Percentiles rank a stretch among this genome's conserved stretches.
phyloP scores from a whole-genome alignment of 2,113 vertebrate genomes.

The Trinectes maculatus region DNA sequence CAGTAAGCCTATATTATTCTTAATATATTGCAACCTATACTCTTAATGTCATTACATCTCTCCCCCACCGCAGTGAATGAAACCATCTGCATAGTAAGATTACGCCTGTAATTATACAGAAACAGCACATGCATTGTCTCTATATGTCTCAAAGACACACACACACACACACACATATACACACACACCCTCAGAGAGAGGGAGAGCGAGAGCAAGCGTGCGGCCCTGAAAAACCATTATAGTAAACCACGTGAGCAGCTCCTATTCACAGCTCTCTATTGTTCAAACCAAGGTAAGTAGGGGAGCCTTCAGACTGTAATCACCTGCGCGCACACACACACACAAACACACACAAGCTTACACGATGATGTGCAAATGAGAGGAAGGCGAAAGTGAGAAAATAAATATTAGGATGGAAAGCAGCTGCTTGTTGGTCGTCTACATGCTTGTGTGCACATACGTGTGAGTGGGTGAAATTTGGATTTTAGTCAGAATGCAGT shows the following conservation, averaged over 20 bases:
- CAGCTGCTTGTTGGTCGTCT: slow-evolving; percentile 43
- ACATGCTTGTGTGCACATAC: slow-evolving; percentile 10
- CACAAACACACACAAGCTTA: slow-evolving; percentile 12
- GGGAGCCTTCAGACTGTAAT: slow-evolving; percentile 83
- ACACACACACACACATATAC: slow-evolving; percentile 6
- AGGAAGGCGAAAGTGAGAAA: slow-evolving; percentile 70
- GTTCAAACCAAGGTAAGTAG: slow-evolving; percentile 84
- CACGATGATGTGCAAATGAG: slow-evolving; percentile 69
- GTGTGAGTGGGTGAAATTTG: slow-evolving; percentile 37
- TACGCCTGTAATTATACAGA: slow-evolving; percentile 78
- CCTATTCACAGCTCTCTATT: slow-evolving; percentile 81
- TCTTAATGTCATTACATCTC: slow-evolving; percentile 68
- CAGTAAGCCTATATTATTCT: slow-evolving; percentile 64
- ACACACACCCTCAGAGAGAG: slow-evolving; percentile 17
- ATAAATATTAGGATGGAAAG: slow-evolving; percentile 77
- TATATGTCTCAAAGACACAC: slow-evolving; percentile 63
- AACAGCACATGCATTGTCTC: slow-evolving; percentile 74
- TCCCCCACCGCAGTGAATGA: slow-evolving; percentile 67
- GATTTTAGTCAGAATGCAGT: not conserved
- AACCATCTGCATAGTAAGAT: slow-evolving; percentile 78
- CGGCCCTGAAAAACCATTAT: slow-evolving; percentile 82
- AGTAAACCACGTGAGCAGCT: slow-evolving; percentile 80
- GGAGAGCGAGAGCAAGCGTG: slow-evolving; percentile 38
- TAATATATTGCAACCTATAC: slow-evolving; percentile 74
- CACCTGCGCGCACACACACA: slow-evolving; percentile 64